Base-by-base conservation (phyloP, 2,113 vertebrate species). In the Ammodytes dubius region DNA sequence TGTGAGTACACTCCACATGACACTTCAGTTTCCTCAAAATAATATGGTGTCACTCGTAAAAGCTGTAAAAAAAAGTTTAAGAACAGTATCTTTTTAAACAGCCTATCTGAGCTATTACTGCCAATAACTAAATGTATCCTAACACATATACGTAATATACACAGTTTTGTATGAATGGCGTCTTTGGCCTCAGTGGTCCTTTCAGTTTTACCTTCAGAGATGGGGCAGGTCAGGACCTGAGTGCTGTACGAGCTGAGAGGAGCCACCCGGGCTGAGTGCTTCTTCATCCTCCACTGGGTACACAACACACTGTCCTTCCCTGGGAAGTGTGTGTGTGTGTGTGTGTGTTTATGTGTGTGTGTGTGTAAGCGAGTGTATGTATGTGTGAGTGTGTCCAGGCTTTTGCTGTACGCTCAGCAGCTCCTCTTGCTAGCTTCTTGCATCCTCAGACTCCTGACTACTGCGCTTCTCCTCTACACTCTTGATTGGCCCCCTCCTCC, bases 181-280 rank as follows among this genome's bases (percentile, higher is more conserved):
- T 53, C 39, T 17, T 37, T 15, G 59, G 69, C 19, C 70, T 11
- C 39, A 66, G 9, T 54, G 47, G 6, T 60, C 58, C 65, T 79
- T 49, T 79, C 1, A 14, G 71, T 81, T 91, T 27, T 91, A 91
- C 96, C 93, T 82, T 95, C 95, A 72, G 93, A 94, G 84, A 92
- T 86, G 57, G 95, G 94, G 37, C 89, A 94, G 84, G 94, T 96
- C 50, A 96, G 81, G 77, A 96, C 96, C 57, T 97, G 93, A 85
- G 95, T 92, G 91, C 68, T 94, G 94, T 94, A 94, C 49, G 95
- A 95, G 17, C 93, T 94, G 81, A 96, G 94, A 4, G 96, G 95
- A 87, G 95, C 94, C 91, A 96, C 95, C 92, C 95, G 92, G 56
- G 95, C 95, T 0, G 96, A 97, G 79, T 92, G 95, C 85, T 98